These are phyloP conservation scores for Brachypalpus laphriformis DNA, from an alignment of 2,888 invertebrate species.

Conservation along the genomic window DNA sequence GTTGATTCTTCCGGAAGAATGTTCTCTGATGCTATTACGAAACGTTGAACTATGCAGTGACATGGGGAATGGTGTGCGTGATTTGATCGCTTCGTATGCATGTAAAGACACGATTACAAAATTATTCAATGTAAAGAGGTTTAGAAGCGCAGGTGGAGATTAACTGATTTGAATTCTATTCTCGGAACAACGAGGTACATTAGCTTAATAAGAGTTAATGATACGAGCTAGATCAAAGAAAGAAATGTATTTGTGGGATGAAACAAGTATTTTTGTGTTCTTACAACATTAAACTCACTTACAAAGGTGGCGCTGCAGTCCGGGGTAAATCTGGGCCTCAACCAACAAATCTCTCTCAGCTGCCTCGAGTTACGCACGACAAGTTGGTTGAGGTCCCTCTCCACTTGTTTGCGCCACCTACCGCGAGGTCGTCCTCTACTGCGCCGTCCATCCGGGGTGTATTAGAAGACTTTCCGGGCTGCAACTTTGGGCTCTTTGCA, in stretches of 20 bases:
- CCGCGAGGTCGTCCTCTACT: too few species aligned
- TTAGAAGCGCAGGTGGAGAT: not conserved
- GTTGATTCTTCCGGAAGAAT: slow-evolving; percentile 56
- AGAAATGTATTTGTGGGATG: not conserved
- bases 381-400: too few species aligned
- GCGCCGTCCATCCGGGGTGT: too few species aligned
- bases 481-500: too few species aligned
- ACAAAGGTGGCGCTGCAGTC: too few species aligned
- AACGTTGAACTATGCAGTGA: slow-evolving; percentile 50
- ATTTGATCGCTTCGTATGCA: slow-evolving; percentile 24
- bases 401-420: too few species aligned
- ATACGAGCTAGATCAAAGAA: not conserved
- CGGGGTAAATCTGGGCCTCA: too few species aligned
- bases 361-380: too few species aligned
- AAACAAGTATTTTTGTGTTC: too few species aligned
- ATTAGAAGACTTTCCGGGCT: too few species aligned
- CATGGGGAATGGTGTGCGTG: slow-evolving; percentile 34
- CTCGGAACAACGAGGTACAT: not conserved
- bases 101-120: slow-evolving; percentile 16
- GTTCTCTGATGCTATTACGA: slow-evolving; percentile 37
- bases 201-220: not conserved
- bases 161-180: not conserved
- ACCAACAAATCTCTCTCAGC: too few species aligned
- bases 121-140: not conserved
- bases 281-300: too few species aligned